Base-by-base conservation (phyloP, 2,113 vertebrate species). In the Myrmophylax atrothorax region DNA sequence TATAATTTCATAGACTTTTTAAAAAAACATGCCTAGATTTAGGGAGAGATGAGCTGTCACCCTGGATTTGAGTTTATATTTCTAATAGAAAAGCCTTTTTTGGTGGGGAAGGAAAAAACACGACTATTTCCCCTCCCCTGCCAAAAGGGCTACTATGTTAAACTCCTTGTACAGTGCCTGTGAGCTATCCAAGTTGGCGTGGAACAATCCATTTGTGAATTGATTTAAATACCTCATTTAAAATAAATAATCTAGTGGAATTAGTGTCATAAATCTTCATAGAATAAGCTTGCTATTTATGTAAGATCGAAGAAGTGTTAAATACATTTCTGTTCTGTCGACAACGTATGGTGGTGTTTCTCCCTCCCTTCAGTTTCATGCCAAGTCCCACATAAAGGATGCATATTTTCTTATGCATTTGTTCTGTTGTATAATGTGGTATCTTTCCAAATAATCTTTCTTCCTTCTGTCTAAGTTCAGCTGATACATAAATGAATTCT, bases 1-100 rank as follows among this genome's bases (percentile, higher is more conserved):
- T 97, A 93, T 95, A 97, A 95, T 97, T 97, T 97, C 92, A 94
- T 94, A 95, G 93, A 77, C 95, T 96, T 96, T 96, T 53, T 24
- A 76, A 74, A 95, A 96, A 97, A 96, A 96, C 94, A 97, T 92
- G 90, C 84, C 93, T 94, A 94, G 94, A 93, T 96, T 97, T 91
- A 96, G 94, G 78, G 89, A 92, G 94, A 96, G 95, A 96, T 95
- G 95, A 93, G 89, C 91, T 95, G 95, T 96, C 92, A 92, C 79
- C 94, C 91, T 97, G 90, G 81, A 95, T 93, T 91, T 87, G 73
- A 84, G 63, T 90, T 96, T 97, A 52, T 90, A 75, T 96, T 96
- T 96, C 93, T 96, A 96, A 96, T 96, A 96, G 80, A 94, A 96
- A 90, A 96, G 80, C 68, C 89, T 78, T 94, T 93, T 95, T 94